A percentile compares a stretch with the other conserved stretches of the same genome.
phyloP scores from a whole-genome alignment of 53 echinoderm and acorn worm genomes.

The Glandiceps talaboti region DNA sequence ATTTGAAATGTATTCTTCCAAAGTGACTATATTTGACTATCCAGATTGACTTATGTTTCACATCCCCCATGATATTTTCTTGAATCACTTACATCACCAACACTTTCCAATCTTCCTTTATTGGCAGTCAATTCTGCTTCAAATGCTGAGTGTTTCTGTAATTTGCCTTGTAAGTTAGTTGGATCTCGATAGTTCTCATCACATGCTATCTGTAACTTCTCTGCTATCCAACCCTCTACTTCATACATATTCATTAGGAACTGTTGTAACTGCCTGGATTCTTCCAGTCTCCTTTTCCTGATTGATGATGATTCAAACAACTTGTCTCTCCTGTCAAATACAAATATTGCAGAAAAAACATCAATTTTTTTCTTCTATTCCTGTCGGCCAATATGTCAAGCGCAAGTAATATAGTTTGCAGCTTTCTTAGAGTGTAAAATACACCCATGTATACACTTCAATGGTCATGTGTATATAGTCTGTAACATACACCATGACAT shows the following conservation, averaged over 20 bases:
- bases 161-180: slow-evolving; percentile 64
- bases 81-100: slow-evolving; percentile 37
- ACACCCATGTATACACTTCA: too few relatives aligned
- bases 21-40: too few relatives aligned
- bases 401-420: too few relatives aligned
- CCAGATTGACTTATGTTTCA: too few relatives aligned
- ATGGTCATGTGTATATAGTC: too few relatives aligned
- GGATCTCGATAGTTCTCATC: slow-evolving; percentile 70
- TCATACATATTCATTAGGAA: slow-evolving; percentile 71
- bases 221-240: slow-evolving; percentile 64
- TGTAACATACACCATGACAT: too few relatives aligned
- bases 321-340: slow-evolving; percentile 38
- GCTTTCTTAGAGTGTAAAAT: too few relatives aligned
- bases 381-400: too few relatives aligned
- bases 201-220: slow-evolving; percentile 57
- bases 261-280: slow-evolving; percentile 62
- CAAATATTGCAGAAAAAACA: too few relatives aligned
- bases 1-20: too few relatives aligned
- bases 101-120: slow-evolving; percentile 46
- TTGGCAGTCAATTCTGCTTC: slow-evolving; percentile 71
- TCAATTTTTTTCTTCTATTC: too few relatives aligned
- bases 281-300: slow-evolving; percentile 27
- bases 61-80: too few relatives aligned
- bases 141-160: slow-evolving; percentile 79
- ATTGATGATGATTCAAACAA: slow-evolving; percentile 31